Conservation (phyloP, 2,113 vertebrate species). For the Protobothrops mucrosquamatus region DNA sequence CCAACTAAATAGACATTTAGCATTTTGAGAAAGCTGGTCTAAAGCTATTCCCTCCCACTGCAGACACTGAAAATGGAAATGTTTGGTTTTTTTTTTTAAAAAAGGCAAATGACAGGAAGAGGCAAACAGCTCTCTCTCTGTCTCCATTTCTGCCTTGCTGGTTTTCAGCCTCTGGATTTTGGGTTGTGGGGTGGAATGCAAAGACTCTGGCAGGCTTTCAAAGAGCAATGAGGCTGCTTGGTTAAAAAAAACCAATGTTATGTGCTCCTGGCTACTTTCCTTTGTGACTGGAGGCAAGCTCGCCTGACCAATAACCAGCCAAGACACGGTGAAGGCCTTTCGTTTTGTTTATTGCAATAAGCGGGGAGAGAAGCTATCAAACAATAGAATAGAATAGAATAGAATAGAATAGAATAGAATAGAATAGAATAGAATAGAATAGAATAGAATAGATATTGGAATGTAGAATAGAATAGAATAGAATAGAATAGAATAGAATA, state of each 20-base stretch:
- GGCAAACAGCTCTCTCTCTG: background rate
- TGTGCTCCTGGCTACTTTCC: too few relatives aligned
- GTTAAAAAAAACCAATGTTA: background rate
- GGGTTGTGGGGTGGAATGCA: background rate
- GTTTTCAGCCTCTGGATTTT: background rate
- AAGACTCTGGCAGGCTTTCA: background rate
- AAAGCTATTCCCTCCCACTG: background rate
- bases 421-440: too few relatives aligned
- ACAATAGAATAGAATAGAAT: too few relatives aligned
- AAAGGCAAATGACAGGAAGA: background rate
- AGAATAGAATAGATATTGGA: fast-evolving
- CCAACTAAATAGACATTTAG: background rate
- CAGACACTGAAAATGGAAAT: background rate
- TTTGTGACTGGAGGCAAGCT: too few relatives aligned
- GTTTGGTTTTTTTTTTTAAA: background rate
- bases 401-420: too few relatives aligned
- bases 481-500: too few relatives aligned
- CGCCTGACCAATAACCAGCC: too few relatives aligned
- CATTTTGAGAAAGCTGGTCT: background rate
- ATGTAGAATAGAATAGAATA: too few relatives aligned
- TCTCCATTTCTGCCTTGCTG: background rate
- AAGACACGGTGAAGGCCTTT: too few relatives aligned
- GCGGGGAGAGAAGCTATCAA: too few relatives aligned
- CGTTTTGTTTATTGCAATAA: too few relatives aligned
- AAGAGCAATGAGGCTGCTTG: background rate